Base-by-base conservation (phyloP, 2,113 vertebrate genomes). In the Chloropsis cyanopogon region DNA sequence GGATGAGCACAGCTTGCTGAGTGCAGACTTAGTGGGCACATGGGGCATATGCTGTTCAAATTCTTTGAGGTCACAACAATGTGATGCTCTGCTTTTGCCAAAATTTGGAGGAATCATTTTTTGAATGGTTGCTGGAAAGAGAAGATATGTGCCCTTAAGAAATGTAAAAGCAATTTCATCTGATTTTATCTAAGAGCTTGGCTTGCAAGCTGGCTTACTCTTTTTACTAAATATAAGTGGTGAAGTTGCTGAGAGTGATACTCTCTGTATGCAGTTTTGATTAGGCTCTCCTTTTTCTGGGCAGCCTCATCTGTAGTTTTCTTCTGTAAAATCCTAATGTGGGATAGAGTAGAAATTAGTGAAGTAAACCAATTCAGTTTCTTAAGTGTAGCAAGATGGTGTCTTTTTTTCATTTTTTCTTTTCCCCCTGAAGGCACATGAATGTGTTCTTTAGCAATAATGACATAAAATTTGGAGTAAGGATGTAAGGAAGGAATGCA, bases 11-110 rank as follows among this genome's bases (percentile, higher is more conserved):
- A 65, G 23, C 41, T 82, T 33, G 33, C n/a, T 65, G 46, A 25
- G 29, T 24, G 22, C 28, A 61, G 50, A 12, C 21, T 56, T 12
- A 6, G 8, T 28, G 60, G 42, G 31, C 39, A 41, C 14, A 3
- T 1, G 2, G 15, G 35, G 8, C 12, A 3, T 63, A 78, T 9
- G 3, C 28, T 10, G 8, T 35, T 61, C 0, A 1, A 14, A 4
- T 56, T 25, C 47, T 73, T 47, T 57, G 23, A 37, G 39, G 5
- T 61, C 16, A 6, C 20, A n/a, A 9, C 6, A 28, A 10, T 6
- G 9, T 7, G 37, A 14, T 47, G 15, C 35, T 87, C 29, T 78
- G 21, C 47, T 59, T 53, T 20, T 33, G 80, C 35, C 22, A 53
- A 56, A 46, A 13, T 42, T 50, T 37, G 35, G 49, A 47, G 33